Base-by-base conservation (phyloP, 2,888 invertebrate species). In the Helicoverpa assulta region DNA sequence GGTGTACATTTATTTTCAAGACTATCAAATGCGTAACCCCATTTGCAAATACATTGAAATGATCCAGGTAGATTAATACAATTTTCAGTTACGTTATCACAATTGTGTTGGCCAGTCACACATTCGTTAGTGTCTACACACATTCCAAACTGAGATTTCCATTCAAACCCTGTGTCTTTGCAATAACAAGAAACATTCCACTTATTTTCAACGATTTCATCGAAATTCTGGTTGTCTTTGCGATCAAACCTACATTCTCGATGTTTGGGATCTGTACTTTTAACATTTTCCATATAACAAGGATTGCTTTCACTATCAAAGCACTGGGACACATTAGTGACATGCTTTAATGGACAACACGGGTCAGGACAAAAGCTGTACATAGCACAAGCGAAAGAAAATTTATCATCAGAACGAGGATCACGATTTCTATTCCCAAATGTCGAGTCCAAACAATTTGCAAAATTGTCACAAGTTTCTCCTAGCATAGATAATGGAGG, bases 291-390 rank as follows among this genome's bases (percentile, higher is more conserved):
- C 29, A 82, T 81, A 82, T 90, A 94, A 85, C 97, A 97, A 16
- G 97, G 97, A 90, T 96, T 97, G 19, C 81, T 83, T 52, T 80
- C 77, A 63, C 87, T 89, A 47, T 93, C 85, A 84, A 90, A 88
- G 85, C 97, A 97, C 58, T 94, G 89, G 12, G 87, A 87, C 67
- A 88, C 77, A 21, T 89, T 82, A 21, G 87, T 81, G 14, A 96
- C 85, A 81, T 96, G 94, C 81, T 94, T 96, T 67, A 93, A 83
- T 19, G 96, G 95, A 83, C 97, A 97, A 82, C 97, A 97, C 8
- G 96, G 96, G 87, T 97, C 97, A 8, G 97, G 97, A 87, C 97
- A 97, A 90, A 97, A 97, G 85, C 97, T 97, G 83, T 97, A 97
- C 73, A 93, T 84, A 12, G 97, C 96, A 87, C 97, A 97, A 55